phyloP scores from a whole-genome alignment of 1,140 invertebrate species.

The Pogonus chalceus region DNA sequence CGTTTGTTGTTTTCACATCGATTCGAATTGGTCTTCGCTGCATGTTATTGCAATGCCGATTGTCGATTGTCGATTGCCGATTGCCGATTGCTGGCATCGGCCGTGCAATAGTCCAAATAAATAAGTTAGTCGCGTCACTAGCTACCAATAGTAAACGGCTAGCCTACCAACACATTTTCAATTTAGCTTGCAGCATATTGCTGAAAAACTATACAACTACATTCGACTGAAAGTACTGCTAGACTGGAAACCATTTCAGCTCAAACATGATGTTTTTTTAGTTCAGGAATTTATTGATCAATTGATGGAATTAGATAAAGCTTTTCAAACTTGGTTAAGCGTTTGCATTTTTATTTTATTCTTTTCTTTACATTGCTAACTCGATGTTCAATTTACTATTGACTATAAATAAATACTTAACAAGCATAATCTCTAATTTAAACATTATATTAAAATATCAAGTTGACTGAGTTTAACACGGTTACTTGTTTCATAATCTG shows the following conservation, averaged over 20 bases:
- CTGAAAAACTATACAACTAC: not conserved
- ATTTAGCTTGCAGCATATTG: not conserved
- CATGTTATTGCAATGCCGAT: conserved; percentile 3
- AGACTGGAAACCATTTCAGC: not conserved
- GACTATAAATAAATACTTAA: too few relatives aligned
- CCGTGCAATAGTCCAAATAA: not conserved
- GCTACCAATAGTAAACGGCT: not conserved
- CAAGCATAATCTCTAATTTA: too few relatives aligned
- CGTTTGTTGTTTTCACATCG: not conserved
- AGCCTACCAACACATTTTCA: not conserved
- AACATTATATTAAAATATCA: too few relatives aligned
- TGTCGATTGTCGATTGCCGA: too few relatives aligned
- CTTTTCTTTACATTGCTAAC: too few relatives aligned
- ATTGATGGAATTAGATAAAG: not conserved
- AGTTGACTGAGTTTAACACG: too few relatives aligned
- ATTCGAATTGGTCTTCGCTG: not conserved
- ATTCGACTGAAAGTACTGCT: not conserved
- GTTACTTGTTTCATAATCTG: too few relatives aligned
- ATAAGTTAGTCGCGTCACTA: conserved; percentile 7
- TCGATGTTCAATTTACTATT: too few relatives aligned
- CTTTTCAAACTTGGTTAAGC: not conserved
- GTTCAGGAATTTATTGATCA: not conserved
- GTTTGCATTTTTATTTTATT: too few relatives aligned
- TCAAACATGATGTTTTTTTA: not conserved
- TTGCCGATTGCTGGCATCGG: too few relatives aligned